A percentile compares a stretch with the other conserved stretches of the same genome.
phyloP scores from a whole-genome alignment of 2,888 invertebrate species.

The Drosophila macrospina region DNA sequence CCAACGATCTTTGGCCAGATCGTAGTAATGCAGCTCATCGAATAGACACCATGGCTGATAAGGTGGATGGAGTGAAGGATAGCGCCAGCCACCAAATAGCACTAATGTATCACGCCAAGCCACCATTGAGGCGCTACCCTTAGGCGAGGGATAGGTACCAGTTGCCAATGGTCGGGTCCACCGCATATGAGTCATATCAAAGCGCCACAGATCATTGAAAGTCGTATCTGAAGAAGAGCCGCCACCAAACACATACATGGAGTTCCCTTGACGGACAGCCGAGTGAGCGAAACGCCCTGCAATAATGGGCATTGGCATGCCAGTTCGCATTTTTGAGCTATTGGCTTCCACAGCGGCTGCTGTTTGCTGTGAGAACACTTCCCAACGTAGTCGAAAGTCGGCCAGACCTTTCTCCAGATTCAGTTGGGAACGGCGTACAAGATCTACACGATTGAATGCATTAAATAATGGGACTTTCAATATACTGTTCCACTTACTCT shows the following conservation, averaged over 20 bases:
- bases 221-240: slow-evolving; percentile 97
- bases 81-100: slow-evolving; percentile 98
- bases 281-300: slow-evolving; percentile 97
- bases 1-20: slow-evolving; percentile 93
- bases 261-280: slow-evolving; percentile 92
- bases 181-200: slow-evolving; percentile 93
- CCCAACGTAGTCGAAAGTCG: slow-evolving; percentile 92
- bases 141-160: slow-evolving; percentile 95
- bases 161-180: slow-evolving; percentile 94
- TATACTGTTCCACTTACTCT: slow-evolving; percentile 88
- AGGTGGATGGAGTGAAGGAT: slow-evolving; percentile 93
- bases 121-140: slow-evolving; percentile 97
- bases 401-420: slow-evolving; percentile 91
- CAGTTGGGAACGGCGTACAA: slow-evolving; percentile 90
- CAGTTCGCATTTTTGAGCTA: slow-evolving; percentile 12
- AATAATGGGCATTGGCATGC: slow-evolving; percentile 88
- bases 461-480: background rate
- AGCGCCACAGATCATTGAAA: slow-evolving; percentile 98
- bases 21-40: slow-evolving; percentile 96
- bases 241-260: slow-evolving; percentile 98
- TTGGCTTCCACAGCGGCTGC: slow-evolving; percentile 45
- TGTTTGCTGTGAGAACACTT: slow-evolving; percentile 86
- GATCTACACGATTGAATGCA: slow-evolving; percentile 87
- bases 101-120: slow-evolving; percentile 92
- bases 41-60: slow-evolving; percentile 95